These are phyloP conservation scores for Sphinx pinastri DNA, from an alignment of 2,888 invertebrate genomes.

Conservation along the genomic window DNA sequence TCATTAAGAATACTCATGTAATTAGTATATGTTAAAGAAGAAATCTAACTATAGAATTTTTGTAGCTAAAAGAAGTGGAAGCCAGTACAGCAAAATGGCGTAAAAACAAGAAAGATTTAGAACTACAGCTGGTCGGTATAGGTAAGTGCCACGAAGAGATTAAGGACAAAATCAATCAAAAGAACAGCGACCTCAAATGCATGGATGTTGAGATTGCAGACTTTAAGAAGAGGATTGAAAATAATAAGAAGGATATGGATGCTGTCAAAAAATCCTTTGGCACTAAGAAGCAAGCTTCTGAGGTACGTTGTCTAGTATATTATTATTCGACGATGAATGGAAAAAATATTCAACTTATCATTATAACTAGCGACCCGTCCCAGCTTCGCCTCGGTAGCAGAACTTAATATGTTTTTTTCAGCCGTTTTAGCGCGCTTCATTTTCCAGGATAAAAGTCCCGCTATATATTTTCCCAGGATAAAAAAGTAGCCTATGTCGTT, in stretches of 20 bases:
- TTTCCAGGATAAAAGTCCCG: no score
- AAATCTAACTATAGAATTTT: background rate
- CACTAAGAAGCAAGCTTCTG: constrained; percentile 55
- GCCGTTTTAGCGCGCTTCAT: no score
- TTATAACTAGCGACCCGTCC: no score
- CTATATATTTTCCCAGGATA: no score
- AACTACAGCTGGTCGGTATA: constrained; percentile 56
- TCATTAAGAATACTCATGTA: no score
- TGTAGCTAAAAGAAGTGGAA: constrained; percentile 63
- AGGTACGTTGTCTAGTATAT: constrained; percentile 51
- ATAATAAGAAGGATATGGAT: constrained; percentile 51
- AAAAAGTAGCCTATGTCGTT: no score
- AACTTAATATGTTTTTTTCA: no score
- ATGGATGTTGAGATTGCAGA: constrained; percentile 60
- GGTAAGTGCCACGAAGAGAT: constrained; percentile 58
- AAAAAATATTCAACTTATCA: no score
- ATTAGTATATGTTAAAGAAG: background rate
- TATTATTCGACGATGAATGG: background rate
- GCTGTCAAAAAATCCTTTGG: constrained; percentile 45
- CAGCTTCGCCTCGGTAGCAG: no score
- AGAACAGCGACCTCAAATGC: constrained; percentile 61
- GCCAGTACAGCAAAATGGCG: constrained; percentile 64
- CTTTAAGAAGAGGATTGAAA: constrained; percentile 56
- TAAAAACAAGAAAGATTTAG: constrained; percentile 66
- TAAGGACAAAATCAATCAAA: constrained; percentile 57